phyloP scores from a whole-genome alignment of 2,797 vertebrate species.

The Limosa lapponica region DNA sequence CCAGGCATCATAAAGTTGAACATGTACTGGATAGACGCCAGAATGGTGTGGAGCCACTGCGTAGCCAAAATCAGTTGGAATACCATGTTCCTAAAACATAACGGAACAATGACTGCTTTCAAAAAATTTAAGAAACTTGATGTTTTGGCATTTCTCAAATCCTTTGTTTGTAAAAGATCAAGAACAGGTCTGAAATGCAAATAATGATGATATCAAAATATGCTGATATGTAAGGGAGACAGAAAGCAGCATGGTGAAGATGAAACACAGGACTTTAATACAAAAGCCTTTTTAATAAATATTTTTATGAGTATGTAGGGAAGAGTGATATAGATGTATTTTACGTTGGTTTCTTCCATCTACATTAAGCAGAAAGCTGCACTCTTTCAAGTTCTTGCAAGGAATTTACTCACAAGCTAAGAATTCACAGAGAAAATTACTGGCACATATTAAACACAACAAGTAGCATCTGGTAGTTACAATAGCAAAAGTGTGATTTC shows the following conservation, averaged over 20 bases:
- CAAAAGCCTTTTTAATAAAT: background rate
- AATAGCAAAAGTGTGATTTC: background rate
- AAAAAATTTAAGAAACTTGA: background rate
- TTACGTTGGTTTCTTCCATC: background rate
- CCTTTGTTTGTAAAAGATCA: background rate
- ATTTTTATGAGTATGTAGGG: background rate
- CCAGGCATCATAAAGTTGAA: slow-evolving; percentile 84
- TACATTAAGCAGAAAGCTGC: background rate
- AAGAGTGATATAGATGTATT: background rate
- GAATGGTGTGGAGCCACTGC: slow-evolving; percentile 97
- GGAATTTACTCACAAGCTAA: background rate
- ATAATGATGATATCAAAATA: background rate
- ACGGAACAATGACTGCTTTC: background rate
- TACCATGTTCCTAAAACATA: slow-evolving; percentile 78
- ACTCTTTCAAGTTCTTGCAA: background rate
- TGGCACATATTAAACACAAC: background rate
- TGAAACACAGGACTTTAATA: background rate
- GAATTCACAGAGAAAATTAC: background rate
- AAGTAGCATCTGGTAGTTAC: background rate
- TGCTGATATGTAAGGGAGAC: background rate
- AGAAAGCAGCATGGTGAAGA: background rate
- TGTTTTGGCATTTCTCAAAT: background rate
- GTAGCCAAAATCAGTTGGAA: slow-evolving; percentile 88
- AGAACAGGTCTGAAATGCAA: background rate
- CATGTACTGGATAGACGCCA: slow-evolving; percentile 85